Base-by-base conservation (phyloP, 1,140 invertebrate species). In the Choristoneura fumiferana region DNA sequence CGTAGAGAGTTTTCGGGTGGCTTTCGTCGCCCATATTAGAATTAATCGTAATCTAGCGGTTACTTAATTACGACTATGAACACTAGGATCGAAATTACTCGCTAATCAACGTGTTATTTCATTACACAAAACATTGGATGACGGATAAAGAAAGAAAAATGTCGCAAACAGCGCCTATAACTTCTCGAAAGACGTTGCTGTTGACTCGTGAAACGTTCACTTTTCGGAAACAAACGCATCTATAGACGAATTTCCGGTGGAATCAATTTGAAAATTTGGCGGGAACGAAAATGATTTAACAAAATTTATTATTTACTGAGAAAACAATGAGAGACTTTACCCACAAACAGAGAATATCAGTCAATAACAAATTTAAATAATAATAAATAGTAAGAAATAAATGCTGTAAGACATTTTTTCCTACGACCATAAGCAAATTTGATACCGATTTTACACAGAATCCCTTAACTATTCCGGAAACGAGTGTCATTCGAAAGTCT, bases 1-100 rank as follows among this genome's bases (percentile, higher is more conserved):
- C 98, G 92, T 99, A 99, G 78, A 96, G 91, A 86, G 95, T 96
- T 91, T 95, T 95, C 78, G 95, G 95, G 90, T 95, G 93, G 89
- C 94, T 95, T 92, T 96, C 95, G 90, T 96, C 95, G 80, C 88
- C 89, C 88, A 90, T 90, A 86, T 87, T 90, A 74, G 83, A 82
- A 86, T 84, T 83, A 83, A 89, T 85, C 77, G 86, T 87, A 88
- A 90, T 89, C 86, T 90, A 88, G 76, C 69, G 71, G 69, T 85
- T 87, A 87, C 81, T 88, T 85, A 86, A 84, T 89, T 89, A 88
- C 84, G 78, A 87, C 88, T 88, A 88, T 80, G 77, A 87, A 90
- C 88, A 89, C 88, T 87, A 89, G 85, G 81, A 80, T 77, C 64
- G 73, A 86, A 84, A 83, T 78, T 83, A 84, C 67, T 74, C 71